phyloP scores from a whole-genome alignment of 2,113 vertebrate species.

The Forbesichthys papilliferus region DNA sequence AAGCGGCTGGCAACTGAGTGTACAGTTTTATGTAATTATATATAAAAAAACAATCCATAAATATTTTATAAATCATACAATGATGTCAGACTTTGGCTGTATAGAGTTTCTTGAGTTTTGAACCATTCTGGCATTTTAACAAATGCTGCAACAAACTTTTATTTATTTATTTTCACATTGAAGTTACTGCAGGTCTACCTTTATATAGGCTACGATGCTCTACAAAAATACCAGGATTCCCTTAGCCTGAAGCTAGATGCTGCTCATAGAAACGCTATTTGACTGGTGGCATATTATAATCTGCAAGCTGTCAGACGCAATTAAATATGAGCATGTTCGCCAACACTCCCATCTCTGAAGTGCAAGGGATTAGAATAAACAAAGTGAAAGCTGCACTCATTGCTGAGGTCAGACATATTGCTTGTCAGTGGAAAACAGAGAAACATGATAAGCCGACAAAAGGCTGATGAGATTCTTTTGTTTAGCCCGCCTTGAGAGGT shows the following conservation, averaged over 20 bases:
- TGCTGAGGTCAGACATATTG: constrained; percentile 2
- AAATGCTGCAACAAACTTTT: no score
- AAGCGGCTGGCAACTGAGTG: no score
- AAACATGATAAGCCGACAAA: constrained; percentile 2
- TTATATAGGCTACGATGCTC: constrained; percentile 20
- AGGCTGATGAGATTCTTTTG: constrained; percentile 12
- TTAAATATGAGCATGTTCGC: constrained; percentile 18
- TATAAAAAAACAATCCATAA: no score
- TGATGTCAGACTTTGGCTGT: no score
- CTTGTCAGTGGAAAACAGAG: not conserved
- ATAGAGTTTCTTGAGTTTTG: no score
- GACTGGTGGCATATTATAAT: constrained; percentile 18
- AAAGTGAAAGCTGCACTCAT: constrained; percentile 2
- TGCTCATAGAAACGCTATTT: constrained; percentile 6
- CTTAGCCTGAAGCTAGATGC: constrained; percentile 23
- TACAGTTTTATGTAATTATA: no score
- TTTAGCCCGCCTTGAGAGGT: constrained; percentile 13
- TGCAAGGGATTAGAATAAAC: constrained; percentile 17
- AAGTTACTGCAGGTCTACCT: not conserved
- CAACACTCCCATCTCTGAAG: constrained; percentile 20
- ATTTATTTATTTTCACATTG: no score
- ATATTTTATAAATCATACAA: no score
- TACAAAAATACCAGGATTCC: constrained; percentile 21
- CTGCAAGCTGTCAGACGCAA: constrained; percentile 21
- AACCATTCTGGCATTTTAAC: no score